Conservation (phyloP, 2,797 vertebrate species). For the Linurgus olivaceus region DNA sequence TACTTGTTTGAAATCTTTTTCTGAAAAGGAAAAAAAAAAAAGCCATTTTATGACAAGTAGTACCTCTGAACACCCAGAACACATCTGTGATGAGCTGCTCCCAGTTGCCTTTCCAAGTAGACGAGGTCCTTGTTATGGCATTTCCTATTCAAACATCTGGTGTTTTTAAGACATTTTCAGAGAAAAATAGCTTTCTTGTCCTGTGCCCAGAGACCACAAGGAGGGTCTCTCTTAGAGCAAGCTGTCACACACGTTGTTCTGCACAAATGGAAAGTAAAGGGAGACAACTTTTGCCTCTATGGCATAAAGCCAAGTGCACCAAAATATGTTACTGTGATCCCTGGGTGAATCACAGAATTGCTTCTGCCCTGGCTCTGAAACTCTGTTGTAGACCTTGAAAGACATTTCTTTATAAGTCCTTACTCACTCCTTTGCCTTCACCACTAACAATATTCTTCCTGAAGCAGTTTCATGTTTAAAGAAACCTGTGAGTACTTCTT, state of each 20-base stretch:
- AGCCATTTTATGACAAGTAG: not conserved
- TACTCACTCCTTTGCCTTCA: not conserved
- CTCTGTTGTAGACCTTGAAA: not conserved
- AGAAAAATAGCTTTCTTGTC: conserved; percentile 13
- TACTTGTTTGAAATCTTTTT: not conserved
- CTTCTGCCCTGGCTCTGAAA: not conserved
- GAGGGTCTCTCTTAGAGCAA: not conserved
- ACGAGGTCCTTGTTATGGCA: not conserved
- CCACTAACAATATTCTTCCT: not conserved
- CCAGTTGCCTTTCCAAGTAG: conserved; percentile 27
- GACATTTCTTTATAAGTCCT: not conserved
- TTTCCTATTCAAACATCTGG: conserved; percentile 48
- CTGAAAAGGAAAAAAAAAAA: not conserved
- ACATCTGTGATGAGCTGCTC: conserved; percentile 14
- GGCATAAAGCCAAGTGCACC: not conserved
- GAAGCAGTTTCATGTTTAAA: not conserved
- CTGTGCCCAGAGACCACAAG: not conserved
- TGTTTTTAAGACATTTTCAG: conserved; percentile 48
- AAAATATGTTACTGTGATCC: not conserved
- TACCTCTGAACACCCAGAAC: not conserved
- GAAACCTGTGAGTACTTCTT: not conserved
- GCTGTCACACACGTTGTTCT: not conserved
- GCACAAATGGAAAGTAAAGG: not conserved
- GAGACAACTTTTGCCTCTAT: not conserved
- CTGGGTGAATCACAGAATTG: not conserved